A percentile compares a stretch with the other conserved stretches of the same genome.
These are phyloP conservation scores for Planiliza haematocheilus DNA, from an alignment of 2,113 vertebrate species.

Conservation along the genomic window DNA sequence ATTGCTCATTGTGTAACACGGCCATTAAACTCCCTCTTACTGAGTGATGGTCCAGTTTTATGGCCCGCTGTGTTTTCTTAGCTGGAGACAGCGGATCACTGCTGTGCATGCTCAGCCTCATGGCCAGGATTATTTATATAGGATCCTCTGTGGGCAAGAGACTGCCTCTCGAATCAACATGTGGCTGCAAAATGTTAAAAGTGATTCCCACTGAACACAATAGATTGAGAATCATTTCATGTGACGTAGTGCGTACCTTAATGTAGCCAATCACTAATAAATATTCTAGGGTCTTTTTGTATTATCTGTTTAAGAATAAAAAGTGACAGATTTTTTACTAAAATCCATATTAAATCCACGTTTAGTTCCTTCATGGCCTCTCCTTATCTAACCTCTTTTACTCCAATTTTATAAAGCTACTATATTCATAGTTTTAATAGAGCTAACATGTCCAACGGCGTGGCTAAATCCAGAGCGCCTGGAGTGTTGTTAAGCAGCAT, in stretches of 20 bases:
- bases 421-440: neutral
- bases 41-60: constrained; percentile 23
- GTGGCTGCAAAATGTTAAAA: neutral
- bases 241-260: neutral
- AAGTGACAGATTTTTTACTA: neutral
- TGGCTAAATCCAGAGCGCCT: constrained; percentile 55
- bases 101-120: constrained; percentile 31
- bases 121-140: constrained; percentile 31
- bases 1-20: constrained; percentile 24
- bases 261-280: neutral
- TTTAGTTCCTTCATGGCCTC: neutral
- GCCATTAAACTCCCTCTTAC: constrained; percentile 39
- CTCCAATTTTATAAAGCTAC: neutral
- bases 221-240: constrained; percentile 2
- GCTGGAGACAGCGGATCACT: constrained; percentile 39
- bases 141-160: neutral
- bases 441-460: neutral
- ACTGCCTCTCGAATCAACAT: constrained; percentile 8
- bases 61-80: constrained; percentile 36
- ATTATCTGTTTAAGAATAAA: neutral
- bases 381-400: neutral
- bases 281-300: neutral
- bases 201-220: neutral
- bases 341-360: neutral
- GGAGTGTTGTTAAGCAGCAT: constrained; percentile 40